Percentiles rank a stretch among this genome's conserved stretches.
Conservation (phyloP, 2,113 vertebrate genomes). For the Silurus glanis region DNA sequence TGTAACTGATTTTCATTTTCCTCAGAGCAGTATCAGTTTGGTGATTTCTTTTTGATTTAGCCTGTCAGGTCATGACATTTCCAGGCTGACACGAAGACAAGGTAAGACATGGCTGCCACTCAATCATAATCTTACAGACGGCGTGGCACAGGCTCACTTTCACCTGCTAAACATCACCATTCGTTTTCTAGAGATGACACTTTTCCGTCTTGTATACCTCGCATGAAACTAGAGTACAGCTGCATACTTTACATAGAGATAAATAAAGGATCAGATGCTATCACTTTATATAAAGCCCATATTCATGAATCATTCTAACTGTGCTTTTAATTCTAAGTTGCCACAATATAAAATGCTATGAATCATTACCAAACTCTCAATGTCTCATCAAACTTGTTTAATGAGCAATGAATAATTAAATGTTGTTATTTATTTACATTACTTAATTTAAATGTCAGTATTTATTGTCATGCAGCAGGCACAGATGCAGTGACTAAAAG, state of each 20-base stretch:
- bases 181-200: background rate
- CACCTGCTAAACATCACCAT: background rate
- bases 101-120: constrained; percentile 66
- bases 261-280: background rate
- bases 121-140: constrained; percentile 64
- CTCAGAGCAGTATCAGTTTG: constrained; percentile 61
- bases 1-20: constrained; percentile 62
- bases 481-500: background rate
- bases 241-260: background rate
- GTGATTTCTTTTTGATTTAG: constrained; percentile 64
- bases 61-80: constrained; percentile 66
- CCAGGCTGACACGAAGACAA: constrained; percentile 67
- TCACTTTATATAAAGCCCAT: background rate
- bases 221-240: background rate
- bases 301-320: background rate
- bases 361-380: background rate
- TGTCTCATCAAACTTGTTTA: background rate
- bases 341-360: background rate
- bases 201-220: background rate
- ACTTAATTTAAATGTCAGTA: background rate
- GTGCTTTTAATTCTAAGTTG: background rate
- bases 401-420: background rate
- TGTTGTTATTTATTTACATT: background rate
- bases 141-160: constrained; percentile 10
- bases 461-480: background rate